Evolutionary conservation across 92 coral and sea anemone species (phyloP).

Genomic region (Umimayanthus chanpuru): DNA sequence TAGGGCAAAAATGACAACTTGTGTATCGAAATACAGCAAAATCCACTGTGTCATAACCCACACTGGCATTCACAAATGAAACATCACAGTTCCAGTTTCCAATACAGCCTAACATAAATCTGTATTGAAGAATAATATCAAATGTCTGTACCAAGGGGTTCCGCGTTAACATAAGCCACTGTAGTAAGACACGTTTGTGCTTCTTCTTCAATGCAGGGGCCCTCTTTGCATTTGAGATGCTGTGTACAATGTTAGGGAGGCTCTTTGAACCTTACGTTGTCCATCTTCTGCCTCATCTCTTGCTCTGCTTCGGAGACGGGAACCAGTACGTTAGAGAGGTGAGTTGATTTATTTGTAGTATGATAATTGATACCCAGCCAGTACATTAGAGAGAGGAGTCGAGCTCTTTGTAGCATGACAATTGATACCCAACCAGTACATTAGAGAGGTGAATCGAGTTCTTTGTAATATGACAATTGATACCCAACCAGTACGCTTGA

Average conservation of each 20-base stretch:
- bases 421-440: slow-evolving; percentile 61
- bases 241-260: slow-evolving; percentile 94
- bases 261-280: slow-evolving; percentile 96
- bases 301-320: slow-evolving; percentile 97
- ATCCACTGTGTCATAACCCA: too few species aligned
- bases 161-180: not conserved
- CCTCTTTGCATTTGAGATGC: slow-evolving; percentile 96
- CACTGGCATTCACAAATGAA: not conserved
- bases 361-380: not conserved
- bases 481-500: not conserved
- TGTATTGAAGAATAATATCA: not conserved
- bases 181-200: not conserved
- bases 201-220: slow-evolving; percentile 63
- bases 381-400: too few species aligned
- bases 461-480: not conserved
- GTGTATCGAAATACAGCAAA: too few species aligned
- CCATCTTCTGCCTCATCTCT: slow-evolving; percentile 88
- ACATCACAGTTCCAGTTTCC: not conserved
- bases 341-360: slow-evolving; percentile 19
- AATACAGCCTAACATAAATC: not conserved
- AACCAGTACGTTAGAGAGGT: slow-evolving; percentile 95
- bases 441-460: slow-evolving; percentile 77
- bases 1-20: too few species aligned
- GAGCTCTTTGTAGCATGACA: too few species aligned
- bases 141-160: too few species aligned